Evolutionary conservation across 2,113 vertebrate genomes (phyloP), one percentile per base, ranked within the genome.

Genomic region (Menura novaehollandiae): DNA sequence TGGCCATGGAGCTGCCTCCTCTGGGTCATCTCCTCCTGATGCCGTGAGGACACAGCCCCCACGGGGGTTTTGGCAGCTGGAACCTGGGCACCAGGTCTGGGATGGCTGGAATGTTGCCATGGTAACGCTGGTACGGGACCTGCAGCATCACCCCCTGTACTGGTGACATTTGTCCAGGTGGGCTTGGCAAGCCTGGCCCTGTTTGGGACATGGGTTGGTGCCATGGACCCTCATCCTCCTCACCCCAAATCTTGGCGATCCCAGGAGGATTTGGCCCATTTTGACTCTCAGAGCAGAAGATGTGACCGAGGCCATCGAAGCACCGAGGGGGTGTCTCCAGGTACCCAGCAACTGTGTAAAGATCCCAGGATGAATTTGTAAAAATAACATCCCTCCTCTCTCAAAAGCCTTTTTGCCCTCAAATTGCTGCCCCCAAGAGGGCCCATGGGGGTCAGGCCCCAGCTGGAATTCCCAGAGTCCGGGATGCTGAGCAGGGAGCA

Each of bases 381-480:
- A 72, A 85, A 91, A 46, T 10, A 68, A 5, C 10, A n/a, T 51
- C 44, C 13, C 11, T 80, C 11, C 64, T 64, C 55, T 67, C 46
- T 13, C 9, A 13, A 87, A 73, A 19, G 37, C 8, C 32, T 33
- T 63, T 82, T 69, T 35, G 6, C 39, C 32, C 28, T 47, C 66
- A 37, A 32, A 7, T n/a, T 85, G 59, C 58, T 82, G 32, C 46
- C 55, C 15, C 18, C 32, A 26, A 18, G 76, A 51, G 39, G 27
- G 43, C 15, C 66, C 2, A 1, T 72, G 69, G 35, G 52, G 26
- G 19, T 24, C 23, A 39, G 24, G 27, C 19, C 23, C 32, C 2
- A 0, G 0, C 0, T 62, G 53, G 33, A 27, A 13, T 26, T 33
- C 41, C 63, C 64, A 32, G n/a, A 32, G 5, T 41, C 33, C 0